These are phyloP conservation scores for Neogale vison DNA, from an alignment of 2,113 vertebrate genomes.

Conservation along the genomic window DNA sequence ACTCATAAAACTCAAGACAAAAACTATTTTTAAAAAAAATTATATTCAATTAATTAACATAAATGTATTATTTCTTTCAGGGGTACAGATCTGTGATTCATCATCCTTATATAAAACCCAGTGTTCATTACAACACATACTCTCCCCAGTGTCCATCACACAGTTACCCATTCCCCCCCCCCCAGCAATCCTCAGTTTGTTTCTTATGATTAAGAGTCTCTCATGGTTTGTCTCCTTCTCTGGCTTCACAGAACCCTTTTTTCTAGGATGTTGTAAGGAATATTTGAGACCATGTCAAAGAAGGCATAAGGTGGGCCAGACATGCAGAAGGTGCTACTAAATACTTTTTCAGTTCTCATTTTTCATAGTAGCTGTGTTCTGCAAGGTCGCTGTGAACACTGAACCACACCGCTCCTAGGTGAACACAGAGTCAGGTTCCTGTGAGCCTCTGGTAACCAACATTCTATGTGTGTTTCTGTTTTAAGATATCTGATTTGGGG, in stretches of 20 bases:
- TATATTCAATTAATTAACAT: neutral
- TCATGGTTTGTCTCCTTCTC: no score
- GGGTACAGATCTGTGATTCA: no score
- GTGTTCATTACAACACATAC: no score
- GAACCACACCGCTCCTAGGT: neutral
- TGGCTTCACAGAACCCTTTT: neutral
- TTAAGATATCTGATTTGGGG: neutral
- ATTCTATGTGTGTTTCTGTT: neutral
- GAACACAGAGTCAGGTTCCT: neutral
- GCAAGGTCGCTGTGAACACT: neutral
- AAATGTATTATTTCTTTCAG: no score
- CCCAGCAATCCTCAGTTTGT: no score
- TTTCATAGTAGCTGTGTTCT: neutral
- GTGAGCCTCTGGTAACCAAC: neutral
- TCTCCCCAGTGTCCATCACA: no score
- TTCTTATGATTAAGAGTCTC: no score
- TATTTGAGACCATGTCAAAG: neutral
- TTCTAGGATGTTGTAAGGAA: neutral
- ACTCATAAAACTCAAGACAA: neutral
- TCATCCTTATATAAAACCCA: no score
- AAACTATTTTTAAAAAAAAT: neutral
- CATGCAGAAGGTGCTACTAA: neutral
- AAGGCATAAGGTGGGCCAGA: neutral
- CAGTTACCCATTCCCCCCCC: no score
- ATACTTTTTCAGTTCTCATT: neutral